Evolutionary conservation across 35 echinoderm and acorn worm genomes (phyloP), one percentile per base, ranked within the genome.

Genomic region (Ophioderma brevispina): DNA sequence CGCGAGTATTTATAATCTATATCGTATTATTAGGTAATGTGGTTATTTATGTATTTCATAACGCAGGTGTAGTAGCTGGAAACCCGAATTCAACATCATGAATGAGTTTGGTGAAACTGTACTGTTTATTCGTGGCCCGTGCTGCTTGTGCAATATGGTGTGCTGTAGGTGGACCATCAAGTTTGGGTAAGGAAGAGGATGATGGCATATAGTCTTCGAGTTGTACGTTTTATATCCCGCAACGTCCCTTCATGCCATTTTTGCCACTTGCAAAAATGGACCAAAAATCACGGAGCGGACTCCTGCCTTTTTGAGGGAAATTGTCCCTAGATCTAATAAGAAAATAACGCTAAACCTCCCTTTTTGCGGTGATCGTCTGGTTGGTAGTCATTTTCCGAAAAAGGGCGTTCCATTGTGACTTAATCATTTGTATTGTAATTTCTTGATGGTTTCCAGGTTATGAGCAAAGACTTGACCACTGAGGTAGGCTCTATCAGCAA

Each of bases 161-260:
- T 94, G 91, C 78, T 97, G 95, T 81, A 88, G 78, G 32, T 84
- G 80, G 18, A 92, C 94, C 40, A 85, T 90, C 32, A 82, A 94
- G 31, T 97, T 97, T 76, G 75, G 43, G 64, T 90, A 92, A 85
- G 35, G 80, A 4, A 36, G 17, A 8, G 5, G 17, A 8, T 17
- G 17, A 8, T 4, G 41, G 41, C 41, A 17, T 46, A 46, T 46
- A 46, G 41, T 17, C 41, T 46, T 46, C 41, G 5, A 4, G 4
- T 4, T 4, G 41, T 17, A 4, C 4, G 17, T 46, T 17, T 17
- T 17, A 46, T 46, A 46, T 46, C 41, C 41, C 41, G 5, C 17
- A 46, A 8, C 41, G 5, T 17, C 5, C 5, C 4, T 46, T 4
- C 17, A 46, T 46, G 17, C 17, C 41, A 46, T 8, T 4, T 4